Percentiles rank a stretch among this genome's conserved stretches.
These are phyloP conservation scores for Matsumyia berberina DNA, from an alignment of 2,888 invertebrate species.

Conservation along the genomic window DNA sequence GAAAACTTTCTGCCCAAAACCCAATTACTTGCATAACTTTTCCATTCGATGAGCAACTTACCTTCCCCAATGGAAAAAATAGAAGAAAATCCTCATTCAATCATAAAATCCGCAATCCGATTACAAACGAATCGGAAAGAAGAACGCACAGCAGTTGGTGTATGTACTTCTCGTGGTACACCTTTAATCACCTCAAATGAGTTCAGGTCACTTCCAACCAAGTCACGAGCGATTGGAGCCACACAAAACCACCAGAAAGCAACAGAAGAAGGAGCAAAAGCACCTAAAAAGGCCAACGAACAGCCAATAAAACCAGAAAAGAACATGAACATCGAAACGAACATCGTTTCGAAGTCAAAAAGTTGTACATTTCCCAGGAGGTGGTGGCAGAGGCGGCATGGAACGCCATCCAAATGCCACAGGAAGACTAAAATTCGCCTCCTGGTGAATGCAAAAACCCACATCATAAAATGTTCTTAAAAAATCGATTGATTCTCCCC, in stretches of 20 bases:
- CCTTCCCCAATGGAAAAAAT: too few relatives aligned
- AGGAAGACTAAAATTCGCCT: background rate
- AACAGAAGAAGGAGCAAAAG: background rate
- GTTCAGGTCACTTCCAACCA: constrained; percentile 53
- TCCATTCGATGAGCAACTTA: too few relatives aligned
- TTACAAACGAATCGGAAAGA: constrained; percentile 17
- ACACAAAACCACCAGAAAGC: constrained; percentile 10
- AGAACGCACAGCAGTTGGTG: constrained; percentile 8
- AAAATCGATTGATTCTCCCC: constrained; percentile 65
- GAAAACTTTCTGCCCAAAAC: too few relatives aligned
- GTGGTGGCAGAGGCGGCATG: background rate
- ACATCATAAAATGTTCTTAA: constrained; percentile 59
- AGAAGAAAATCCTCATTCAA: background rate
- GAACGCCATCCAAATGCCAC: background rate
- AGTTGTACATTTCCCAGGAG: constrained; percentile 49
- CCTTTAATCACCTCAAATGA: constrained; percentile 48
- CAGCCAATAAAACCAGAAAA: constrained; percentile 40
- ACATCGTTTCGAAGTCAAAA: constrained; percentile 44
- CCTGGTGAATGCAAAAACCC: constrained; percentile 38
- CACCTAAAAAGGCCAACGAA: constrained; percentile 22
- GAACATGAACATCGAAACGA: constrained; percentile 38
- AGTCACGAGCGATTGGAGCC: constrained; percentile 35
- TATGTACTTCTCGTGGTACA: background rate
- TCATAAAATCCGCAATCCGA: constrained; percentile 53
- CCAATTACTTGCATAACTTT: too few relatives aligned